phyloP scores from a whole-genome alignment of 2,113 vertebrate genomes.

The Oophaga pumilio region DNA sequence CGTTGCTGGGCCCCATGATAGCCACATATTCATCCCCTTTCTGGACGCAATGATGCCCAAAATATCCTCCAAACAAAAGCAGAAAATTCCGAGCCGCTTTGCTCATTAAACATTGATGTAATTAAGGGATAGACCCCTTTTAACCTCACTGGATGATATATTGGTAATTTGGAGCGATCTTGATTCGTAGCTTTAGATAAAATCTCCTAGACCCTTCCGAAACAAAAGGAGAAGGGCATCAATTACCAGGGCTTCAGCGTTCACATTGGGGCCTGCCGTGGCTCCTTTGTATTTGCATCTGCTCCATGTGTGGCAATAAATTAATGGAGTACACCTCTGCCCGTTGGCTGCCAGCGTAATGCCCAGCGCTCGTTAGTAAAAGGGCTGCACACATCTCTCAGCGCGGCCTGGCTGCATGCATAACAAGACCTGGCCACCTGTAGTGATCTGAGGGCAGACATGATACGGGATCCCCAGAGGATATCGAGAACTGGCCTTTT shows the following conservation, averaged over 20 bases:
- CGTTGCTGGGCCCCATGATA: not conserved
- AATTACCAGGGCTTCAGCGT: not conserved
- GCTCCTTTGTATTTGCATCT: constrained; percentile 19
- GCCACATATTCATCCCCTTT: not conserved
- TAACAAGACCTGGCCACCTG: constrained; percentile 45
- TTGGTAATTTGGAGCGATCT: not conserved
- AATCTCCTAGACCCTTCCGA: not conserved
- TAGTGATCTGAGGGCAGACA: constrained; percentile 47
- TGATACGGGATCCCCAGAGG: constrained; percentile 23
- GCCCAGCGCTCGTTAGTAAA: constrained; percentile 7
- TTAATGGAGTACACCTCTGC: not conserved
- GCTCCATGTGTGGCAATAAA: constrained; percentile 21
- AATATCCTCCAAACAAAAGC: not conserved
- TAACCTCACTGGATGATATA: not conserved
- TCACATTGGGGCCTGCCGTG: not conserved
- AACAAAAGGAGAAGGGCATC: not conserved
- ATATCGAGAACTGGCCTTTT: constrained; percentile 28
- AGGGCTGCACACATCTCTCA: constrained; percentile 20
- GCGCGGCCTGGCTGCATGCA: not conserved
- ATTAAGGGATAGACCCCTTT: not conserved
- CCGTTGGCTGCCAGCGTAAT: not conserved
- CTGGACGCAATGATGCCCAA: not conserved
- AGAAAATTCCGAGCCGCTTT: not conserved
- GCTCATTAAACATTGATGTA: not conserved
- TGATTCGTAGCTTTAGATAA: not conserved